Conservation (phyloP, 2,113 vertebrate species). For the Morone chrysops region DNA sequence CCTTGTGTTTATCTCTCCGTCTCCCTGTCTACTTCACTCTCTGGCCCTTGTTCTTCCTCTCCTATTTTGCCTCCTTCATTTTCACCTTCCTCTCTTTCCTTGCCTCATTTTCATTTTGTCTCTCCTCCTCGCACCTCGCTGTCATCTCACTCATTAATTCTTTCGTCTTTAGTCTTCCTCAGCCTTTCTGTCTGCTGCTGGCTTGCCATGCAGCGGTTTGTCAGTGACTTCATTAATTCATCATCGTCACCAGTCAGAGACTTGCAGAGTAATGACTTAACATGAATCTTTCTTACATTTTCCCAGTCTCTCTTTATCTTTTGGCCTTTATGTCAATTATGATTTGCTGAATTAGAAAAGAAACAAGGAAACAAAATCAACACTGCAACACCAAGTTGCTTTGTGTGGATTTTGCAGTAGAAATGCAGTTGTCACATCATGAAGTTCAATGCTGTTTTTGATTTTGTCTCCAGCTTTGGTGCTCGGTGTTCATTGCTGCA, state of each 20-base stretch:
- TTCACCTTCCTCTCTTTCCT: not conserved
- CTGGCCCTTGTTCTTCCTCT: slow-evolving; percentile 10
- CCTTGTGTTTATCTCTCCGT: slow-evolving; percentile 35
- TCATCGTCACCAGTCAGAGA: slow-evolving; percentile 42
- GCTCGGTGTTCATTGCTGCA: not conserved
- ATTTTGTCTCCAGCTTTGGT: not conserved
- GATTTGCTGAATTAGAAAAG: not conserved
- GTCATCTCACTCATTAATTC: slow-evolving; percentile 43
- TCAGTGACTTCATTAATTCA: slow-evolving; percentile 64
- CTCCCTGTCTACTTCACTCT: slow-evolving; percentile 13
- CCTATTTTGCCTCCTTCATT: slow-evolving; percentile 9
- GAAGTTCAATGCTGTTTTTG: not conserved
- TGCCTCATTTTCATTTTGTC: slow-evolving; percentile 22
- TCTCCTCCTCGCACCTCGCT: slow-evolving; percentile 12
- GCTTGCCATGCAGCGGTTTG: slow-evolving; percentile 33
- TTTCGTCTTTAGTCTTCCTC: slow-evolving; percentile 36
- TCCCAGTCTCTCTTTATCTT: slow-evolving; percentile 13
- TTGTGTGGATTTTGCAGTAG: too few species aligned
- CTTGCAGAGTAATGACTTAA: slow-evolving; percentile 32
- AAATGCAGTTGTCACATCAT: not conserved
- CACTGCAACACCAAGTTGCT: too few species aligned
- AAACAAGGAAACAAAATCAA: not conserved
- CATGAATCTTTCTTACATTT: slow-evolving; percentile 8
- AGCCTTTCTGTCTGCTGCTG: slow-evolving; percentile 6
- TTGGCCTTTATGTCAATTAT: not conserved